These are phyloP conservation scores for Venturia canescens DNA, from an alignment of 1,140 invertebrate species.

Conservation along the genomic window DNA sequence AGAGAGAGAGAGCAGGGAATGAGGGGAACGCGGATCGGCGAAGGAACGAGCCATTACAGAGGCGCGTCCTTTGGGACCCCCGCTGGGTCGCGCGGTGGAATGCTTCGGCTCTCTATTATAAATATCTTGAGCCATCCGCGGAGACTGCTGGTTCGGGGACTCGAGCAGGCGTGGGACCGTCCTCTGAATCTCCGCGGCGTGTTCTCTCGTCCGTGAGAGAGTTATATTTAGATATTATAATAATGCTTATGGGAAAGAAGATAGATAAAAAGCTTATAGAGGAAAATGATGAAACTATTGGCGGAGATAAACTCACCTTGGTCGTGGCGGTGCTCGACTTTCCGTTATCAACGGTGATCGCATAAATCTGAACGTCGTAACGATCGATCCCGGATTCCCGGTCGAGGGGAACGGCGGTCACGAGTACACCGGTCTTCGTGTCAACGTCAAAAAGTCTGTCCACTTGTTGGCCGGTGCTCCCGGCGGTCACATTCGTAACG, in stretches of 20 bases:
- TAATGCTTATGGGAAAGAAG: background rate
- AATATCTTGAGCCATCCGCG: constrained; percentile 61
- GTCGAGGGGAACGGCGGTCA: constrained; percentile 90
- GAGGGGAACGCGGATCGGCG: constrained; percentile 66
- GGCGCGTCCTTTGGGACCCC: constrained; percentile 69
- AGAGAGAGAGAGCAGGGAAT: constrained; percentile 29
- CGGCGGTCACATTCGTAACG: constrained; percentile 91
- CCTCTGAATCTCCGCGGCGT: constrained; percentile 47
- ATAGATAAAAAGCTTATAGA: background rate
- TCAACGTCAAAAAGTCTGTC: constrained; percentile 94
- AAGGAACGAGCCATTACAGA: constrained; percentile 67
- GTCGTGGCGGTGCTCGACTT: constrained; percentile 85
- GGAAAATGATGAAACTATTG: background rate
- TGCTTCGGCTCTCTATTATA: constrained; percentile 65
- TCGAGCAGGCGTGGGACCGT: constrained; percentile 66
- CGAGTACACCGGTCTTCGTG: constrained; percentile 90
- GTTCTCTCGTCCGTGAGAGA: constrained; percentile 37
- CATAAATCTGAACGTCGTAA: constrained; percentile 91
- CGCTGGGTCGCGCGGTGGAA: constrained; percentile 64
- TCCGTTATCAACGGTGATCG: constrained; percentile 81
- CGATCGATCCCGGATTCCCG: constrained; percentile 87
- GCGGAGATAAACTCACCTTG: constrained; percentile 90
- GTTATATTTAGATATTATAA: constrained; percentile 23
- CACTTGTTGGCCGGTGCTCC: constrained; percentile 83
- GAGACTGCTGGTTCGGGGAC: constrained; percentile 55